phyloP scores from a whole-genome alignment of 1,140 invertebrate genomes.

The Sweltsa coloradensis region DNA sequence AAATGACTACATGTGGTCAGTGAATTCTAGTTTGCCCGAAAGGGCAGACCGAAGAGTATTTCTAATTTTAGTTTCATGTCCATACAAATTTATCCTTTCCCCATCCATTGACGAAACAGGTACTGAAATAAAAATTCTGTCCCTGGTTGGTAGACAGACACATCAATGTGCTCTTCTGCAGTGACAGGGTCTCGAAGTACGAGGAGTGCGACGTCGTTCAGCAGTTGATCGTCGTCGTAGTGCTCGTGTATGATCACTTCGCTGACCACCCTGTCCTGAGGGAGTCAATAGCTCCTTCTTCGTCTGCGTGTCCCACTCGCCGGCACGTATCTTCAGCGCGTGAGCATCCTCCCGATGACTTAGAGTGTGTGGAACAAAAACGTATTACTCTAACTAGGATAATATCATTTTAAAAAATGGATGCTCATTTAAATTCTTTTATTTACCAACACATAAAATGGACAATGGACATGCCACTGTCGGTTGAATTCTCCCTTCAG shows the following conservation, averaged over 20 bases:
- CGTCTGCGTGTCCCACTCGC: constrained; percentile 72
- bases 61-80: too few species aligned
- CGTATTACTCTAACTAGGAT: not conserved
- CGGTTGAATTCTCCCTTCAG: too few species aligned
- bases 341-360: constrained; percentile 22
- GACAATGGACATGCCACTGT: too few species aligned
- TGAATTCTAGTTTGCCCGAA: too few species aligned
- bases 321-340: constrained; percentile 45
- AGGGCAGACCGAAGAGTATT: too few species aligned
- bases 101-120: constrained; percentile 72
- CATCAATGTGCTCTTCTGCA: constrained; percentile 50
- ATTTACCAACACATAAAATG: too few species aligned
- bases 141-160: constrained; percentile 52
- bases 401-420: not conserved
- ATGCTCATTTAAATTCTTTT: not conserved
- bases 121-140: constrained; percentile 32
- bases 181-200: constrained; percentile 40
- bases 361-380: constrained; percentile 1
- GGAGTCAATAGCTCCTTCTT: constrained; percentile 52
- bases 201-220: constrained; percentile 55
- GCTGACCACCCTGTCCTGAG: constrained; percentile 54
- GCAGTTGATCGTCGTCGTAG: constrained; percentile 38
- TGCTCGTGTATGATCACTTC: constrained; percentile 37
- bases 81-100: constrained; percentile 62
- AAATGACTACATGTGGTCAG: too few species aligned